These are phyloP conservation scores for Rhagonycha lutea DNA, from an alignment of 2,888 invertebrate genomes.

Conservation along the genomic window DNA sequence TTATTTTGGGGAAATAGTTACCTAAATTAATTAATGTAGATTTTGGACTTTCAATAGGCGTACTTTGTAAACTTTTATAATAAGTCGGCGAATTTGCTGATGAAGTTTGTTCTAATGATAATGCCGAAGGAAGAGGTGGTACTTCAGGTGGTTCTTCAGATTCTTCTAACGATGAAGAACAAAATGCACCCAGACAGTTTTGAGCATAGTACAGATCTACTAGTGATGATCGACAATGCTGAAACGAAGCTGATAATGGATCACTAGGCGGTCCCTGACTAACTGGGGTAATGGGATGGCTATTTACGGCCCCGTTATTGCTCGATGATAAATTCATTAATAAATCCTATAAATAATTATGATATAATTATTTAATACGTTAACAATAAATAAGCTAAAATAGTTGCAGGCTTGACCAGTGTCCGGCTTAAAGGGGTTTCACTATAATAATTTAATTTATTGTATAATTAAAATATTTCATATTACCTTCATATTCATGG, in stretches of 20 bases:
- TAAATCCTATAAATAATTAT: constrained; percentile 55
- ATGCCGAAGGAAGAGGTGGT: constrained; percentile 51
- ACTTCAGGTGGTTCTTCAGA: constrained; percentile 47
- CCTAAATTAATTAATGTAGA: constrained; percentile 53
- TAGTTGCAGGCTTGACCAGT: too few species aligned
- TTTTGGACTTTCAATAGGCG: constrained; percentile 50
- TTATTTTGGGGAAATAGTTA: constrained; percentile 52
- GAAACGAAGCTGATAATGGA: constrained; percentile 53
- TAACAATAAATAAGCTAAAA: too few species aligned
- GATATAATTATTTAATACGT: not conserved
- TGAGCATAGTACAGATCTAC: constrained; percentile 58
- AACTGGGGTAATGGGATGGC: constrained; percentile 53
- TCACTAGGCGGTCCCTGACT: constrained; percentile 50
- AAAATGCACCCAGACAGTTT: constrained; percentile 56
- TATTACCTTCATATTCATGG: constrained; percentile 69
- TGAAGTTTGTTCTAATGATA: constrained; percentile 34
- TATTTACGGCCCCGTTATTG: constrained; percentile 49
- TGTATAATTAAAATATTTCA: too few species aligned
- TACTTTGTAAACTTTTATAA: constrained; percentile 53
- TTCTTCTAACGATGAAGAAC: constrained; percentile 38
- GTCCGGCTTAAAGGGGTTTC: too few species aligned
- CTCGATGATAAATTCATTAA: constrained; percentile 63
- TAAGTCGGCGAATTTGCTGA: constrained; percentile 44
- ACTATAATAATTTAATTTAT: too few species aligned
- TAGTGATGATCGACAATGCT: constrained; percentile 61